Evolutionary conservation across 2,888 invertebrate genomes (phyloP).

Genomic region (Eledone cirrhosa): DNA sequence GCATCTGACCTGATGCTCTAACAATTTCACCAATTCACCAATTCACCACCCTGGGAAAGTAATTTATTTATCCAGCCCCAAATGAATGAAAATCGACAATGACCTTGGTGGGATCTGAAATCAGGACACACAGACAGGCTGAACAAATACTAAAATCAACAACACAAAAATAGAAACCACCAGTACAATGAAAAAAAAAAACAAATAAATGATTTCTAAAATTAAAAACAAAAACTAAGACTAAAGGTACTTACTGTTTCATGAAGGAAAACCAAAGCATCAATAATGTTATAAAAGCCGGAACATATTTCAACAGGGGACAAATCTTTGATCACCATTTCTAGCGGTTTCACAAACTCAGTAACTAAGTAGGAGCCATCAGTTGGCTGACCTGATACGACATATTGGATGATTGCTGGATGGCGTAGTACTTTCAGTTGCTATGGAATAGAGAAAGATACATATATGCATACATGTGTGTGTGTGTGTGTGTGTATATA

Average conservation of each 20-base stretch:
- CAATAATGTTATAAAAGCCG: constrained; percentile 82
- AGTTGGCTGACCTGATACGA: constrained; percentile 82
- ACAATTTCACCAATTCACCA: too few species aligned
- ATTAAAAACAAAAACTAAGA: constrained; percentile 15
- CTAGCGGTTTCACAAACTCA: constrained; percentile 82
- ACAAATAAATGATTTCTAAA: not conserved
- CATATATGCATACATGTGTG: not conserved
- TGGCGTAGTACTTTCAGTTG: constrained; percentile 86
- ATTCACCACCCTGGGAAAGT: too few species aligned
- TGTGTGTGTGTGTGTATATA: not conserved
- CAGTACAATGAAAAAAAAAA: constrained; percentile 12
- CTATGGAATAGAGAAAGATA: constrained; percentile 70
- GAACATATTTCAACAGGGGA: constrained; percentile 84
- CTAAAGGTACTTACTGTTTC: constrained; percentile 73
- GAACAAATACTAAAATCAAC: too few species aligned
- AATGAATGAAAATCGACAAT: too few species aligned
- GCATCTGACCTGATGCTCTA: too few species aligned
- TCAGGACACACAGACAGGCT: too few species aligned
- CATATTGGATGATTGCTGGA: constrained; percentile 84
- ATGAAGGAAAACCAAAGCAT: constrained; percentile 84
- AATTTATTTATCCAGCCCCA: too few species aligned
- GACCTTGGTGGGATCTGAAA: too few species aligned
- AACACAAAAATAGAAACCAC: too few species aligned
- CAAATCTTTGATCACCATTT: constrained; percentile 74
- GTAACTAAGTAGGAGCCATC: constrained; percentile 80